These are phyloP conservation scores for Illadopsis cleaveri DNA, from an alignment of 2,113 vertebrate species.

Conservation along the genomic window DNA sequence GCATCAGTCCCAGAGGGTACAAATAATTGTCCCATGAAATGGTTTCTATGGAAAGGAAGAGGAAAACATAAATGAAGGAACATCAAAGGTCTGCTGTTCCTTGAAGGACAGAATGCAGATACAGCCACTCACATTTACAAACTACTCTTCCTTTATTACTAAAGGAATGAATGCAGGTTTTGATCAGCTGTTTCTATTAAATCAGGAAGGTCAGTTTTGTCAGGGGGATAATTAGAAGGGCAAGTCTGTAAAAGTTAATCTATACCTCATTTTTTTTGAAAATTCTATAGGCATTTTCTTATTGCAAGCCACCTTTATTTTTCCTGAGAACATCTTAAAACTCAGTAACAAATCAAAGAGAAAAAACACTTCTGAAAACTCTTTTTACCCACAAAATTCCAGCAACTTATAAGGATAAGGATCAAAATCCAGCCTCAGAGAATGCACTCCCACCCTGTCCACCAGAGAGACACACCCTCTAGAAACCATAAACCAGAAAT, in stretches of 20 bases:
- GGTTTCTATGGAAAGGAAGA: constrained; percentile 4
- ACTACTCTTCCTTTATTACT: neutral
- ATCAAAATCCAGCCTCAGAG: neutral
- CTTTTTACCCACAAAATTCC: neutral
- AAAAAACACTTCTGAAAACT: neutral
- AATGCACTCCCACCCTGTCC: neutral
- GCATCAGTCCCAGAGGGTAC: neutral
- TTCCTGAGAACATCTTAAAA: neutral
- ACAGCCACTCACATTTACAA: neutral
- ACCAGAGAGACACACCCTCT: neutral
- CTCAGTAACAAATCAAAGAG: neutral
- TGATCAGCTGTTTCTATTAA: neutral
- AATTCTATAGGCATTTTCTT: neutral
- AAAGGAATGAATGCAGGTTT: neutral
- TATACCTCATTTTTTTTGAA: neutral
- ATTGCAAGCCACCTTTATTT: neutral
- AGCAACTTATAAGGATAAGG: neutral
- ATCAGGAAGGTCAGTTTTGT: neutral
- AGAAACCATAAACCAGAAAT: neutral
- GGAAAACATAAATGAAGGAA: neutral
- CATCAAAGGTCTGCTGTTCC: neutral
- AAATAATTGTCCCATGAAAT: neutral
- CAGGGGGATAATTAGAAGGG: neutral
- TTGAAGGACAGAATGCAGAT: neutral
- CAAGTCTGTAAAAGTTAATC: neutral